Base-by-base conservation (phyloP, 2,888 invertebrate genomes). In the Sarcophaga caerulescens region DNA sequence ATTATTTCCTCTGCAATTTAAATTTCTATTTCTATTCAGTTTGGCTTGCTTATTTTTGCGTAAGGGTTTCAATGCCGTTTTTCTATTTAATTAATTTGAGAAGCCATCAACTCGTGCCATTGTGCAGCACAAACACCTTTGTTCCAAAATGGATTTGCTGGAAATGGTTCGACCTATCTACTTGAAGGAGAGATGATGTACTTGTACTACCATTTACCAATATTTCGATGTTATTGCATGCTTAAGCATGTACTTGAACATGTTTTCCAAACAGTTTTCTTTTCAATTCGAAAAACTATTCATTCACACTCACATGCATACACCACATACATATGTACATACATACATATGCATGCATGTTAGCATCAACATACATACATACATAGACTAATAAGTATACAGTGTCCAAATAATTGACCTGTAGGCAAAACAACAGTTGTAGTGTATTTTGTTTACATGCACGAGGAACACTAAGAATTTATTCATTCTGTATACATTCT, bases 211-310 rank as follows among this genome's bases (percentile, higher is more conserved):
- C 21, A 44, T 45, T 47, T 45, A 62, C 47, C 45, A 62, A 74
- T 35, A 65, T 47, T 65, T 52, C 14, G 25, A 52, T 75, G 63
- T 65, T 75, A 52, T 75, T 75, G n/a, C n/a, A 75, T 75, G 63
- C 63, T 52, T 65, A 75, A 52, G 63, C 25, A 47, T 63, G 63
- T 47, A 25, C 14, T 69, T 47, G 10, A 69, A 47, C 47, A 57
- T 70, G 52, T 70, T 70, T 70, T n/a, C 17, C 5, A 66, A 35
- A 66, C 12, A 45, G 12, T 68, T 21, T 45, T 47, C 45, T 68
- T 68, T 68, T 69, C 21, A 35, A 6, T 10, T 47, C 68, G 2
- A 35, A 1, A 8, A 35, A 11, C 47, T 1, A 68, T 47, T 69
- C 17, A 70, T 57, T n/a, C n/a, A n/a, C n/a, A 70, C 10, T 14